Evolutionary conservation across 64 coral and sea anemone species (phyloP).

Genomic region (Dendrophyllia cribrosa): DNA sequence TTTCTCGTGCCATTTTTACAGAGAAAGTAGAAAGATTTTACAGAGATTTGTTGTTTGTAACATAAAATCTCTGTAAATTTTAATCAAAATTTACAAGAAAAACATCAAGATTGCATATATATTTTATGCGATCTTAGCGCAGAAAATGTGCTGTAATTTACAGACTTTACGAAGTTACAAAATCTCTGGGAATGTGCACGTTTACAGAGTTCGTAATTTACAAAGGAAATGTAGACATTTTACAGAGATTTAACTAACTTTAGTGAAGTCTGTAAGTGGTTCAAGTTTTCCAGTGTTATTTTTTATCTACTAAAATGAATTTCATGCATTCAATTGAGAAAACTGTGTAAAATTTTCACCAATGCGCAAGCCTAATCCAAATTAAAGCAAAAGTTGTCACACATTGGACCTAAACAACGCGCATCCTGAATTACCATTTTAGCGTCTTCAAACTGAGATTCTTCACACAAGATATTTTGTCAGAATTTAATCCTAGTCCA

Average conservation of each 20-base stretch:
- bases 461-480: too few species aligned
- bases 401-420: too few species aligned
- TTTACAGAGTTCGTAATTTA: not conserved
- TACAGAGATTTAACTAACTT: too few species aligned
- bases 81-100: not conserved
- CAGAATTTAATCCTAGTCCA: too few species aligned
- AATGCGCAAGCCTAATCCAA: too few species aligned
- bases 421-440: too few species aligned
- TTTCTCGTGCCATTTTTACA: not conserved
- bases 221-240: not conserved
- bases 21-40: slow-evolving; percentile 5
- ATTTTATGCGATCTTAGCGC: not conserved
- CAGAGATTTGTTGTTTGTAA: not conserved
- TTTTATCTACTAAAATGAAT: too few species aligned
- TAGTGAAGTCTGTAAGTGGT: too few species aligned
- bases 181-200: not conserved
- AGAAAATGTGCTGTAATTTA: slow-evolving; percentile 13
- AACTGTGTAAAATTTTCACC: too few species aligned
- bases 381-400: too few species aligned
- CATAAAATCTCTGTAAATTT: slow-evolving; percentile 25
- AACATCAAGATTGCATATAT: not conserved
- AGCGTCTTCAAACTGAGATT: too few species aligned
- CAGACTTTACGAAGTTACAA: slow-evolving; percentile 18
- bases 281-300: not conserved
- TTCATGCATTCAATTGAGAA: too few species aligned